phyloP scores from a whole-genome alignment of 2,113 vertebrate genomes.

The Gadus chalcogrammus region DNA sequence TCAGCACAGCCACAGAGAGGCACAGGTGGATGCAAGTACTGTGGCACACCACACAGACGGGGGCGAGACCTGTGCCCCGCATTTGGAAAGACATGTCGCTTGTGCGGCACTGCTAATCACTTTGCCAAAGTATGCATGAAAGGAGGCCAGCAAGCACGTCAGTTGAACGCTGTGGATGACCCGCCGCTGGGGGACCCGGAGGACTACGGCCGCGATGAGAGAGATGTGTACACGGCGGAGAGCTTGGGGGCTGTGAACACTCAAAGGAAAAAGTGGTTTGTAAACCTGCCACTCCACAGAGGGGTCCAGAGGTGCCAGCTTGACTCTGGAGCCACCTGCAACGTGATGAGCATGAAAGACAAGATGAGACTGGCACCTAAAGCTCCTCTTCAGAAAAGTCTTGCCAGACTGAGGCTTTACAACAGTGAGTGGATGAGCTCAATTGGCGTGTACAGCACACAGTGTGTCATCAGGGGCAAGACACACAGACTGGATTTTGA shows the following conservation, averaged over 20 bases:
- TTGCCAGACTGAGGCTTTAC: background rate
- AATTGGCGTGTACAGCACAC: too few species aligned
- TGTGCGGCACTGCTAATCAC: too few species aligned
- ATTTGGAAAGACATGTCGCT: too few species aligned
- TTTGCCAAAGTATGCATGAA: too few species aligned
- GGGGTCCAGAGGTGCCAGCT: constrained; percentile 1
- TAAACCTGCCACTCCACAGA: background rate
- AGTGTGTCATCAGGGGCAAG: too few species aligned
- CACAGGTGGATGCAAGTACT: background rate
- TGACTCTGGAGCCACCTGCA: background rate
- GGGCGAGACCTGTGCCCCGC: too few species aligned
- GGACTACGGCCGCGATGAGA: too few species aligned
- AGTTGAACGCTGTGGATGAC: too few species aligned
- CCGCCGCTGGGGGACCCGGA: too few species aligned
- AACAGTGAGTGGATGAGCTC: background rate
- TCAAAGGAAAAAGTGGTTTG: background rate
- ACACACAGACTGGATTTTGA: too few species aligned
- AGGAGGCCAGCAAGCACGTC: too few species aligned
- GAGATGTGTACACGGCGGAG: too few species aligned
- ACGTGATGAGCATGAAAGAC: constrained; percentile 10
- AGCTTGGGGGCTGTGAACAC: background rate
- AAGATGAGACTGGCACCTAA: background rate
- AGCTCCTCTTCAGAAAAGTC: background rate
- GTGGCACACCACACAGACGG: background rate
- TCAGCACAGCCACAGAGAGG: background rate